Percentiles rank a stretch among this genome's conserved stretches.
Conservation (phyloP, 2,888 invertebrate species). For the Oxyteleia sp. region DNA sequence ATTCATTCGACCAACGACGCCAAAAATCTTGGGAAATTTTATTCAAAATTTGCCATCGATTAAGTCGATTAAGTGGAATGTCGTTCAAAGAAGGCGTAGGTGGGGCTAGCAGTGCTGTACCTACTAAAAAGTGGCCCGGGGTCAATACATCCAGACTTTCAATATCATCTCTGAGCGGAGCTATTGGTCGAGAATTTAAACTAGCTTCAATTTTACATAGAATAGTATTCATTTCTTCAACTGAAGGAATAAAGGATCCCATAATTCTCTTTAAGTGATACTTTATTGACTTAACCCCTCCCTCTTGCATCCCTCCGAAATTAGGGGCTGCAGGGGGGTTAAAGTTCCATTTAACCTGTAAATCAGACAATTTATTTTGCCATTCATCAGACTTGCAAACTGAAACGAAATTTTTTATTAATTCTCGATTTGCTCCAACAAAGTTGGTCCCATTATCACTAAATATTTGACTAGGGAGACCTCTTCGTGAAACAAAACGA, state of each 20-base stretch:
- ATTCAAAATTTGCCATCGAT: no score
- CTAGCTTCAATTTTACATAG: neutral
- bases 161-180: neutral
- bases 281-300: neutral
- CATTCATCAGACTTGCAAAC: neutral
- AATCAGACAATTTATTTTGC: neutral
- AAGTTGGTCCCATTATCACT: constrained; percentile 10
- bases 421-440: neutral
- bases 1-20: no score
- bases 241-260: neutral
- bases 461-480: constrained; percentile 33
- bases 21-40: no score
- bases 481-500: constrained; percentile 31
- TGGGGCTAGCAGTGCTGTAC: no score
- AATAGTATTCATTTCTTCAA: neutral
- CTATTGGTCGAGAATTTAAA: neutral
- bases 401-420: neutral
- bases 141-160: neutral
- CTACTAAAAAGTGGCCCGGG: neutral
- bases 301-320: neutral
- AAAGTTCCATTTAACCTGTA: neutral
- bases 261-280: neutral
- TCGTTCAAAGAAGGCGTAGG: no score
- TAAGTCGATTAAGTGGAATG: no score
- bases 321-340: neutral